Conservation (phyloP, 2,113 vertebrate species). For the Equus quagga region DNA sequence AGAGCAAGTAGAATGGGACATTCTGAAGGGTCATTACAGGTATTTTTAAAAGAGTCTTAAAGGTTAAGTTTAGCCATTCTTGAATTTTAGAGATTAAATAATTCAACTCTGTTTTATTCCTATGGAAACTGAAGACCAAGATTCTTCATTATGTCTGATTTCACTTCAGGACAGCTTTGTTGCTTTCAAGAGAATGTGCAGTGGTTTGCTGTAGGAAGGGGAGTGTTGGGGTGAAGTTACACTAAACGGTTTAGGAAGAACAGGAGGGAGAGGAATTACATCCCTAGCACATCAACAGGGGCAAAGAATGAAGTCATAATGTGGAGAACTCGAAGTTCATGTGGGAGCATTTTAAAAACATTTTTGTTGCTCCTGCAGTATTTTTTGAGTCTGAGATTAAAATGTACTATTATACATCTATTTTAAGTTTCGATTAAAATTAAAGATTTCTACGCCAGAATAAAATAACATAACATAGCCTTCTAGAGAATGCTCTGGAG, state of each 20-base stretch:
- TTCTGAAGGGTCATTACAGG: background rate
- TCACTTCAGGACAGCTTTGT: background rate
- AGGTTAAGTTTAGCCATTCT: background rate
- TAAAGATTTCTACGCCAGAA: slow-evolving; percentile 21
- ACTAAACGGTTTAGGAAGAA: background rate
- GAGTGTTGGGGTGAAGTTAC: background rate
- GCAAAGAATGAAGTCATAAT: background rate
- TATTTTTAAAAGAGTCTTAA: background rate
- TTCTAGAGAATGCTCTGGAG: background rate
- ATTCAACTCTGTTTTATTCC: background rate
- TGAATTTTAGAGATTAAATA: slow-evolving; percentile 42
- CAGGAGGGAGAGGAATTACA: background rate
- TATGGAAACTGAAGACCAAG: background rate
- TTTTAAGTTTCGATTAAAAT: slow-evolving; percentile 25
- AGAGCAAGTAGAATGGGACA: background rate
- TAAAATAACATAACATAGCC: background rate
- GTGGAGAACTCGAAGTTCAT: background rate
- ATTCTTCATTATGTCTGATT: background rate
- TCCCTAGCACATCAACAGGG: background rate
- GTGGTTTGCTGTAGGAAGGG: background rate
- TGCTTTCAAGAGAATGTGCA: background rate
- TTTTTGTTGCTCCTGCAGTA: background rate
- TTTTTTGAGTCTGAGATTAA: background rate
- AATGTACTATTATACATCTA: background rate
- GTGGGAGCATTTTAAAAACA: background rate